phyloP scores from a whole-genome alignment of 1,140 invertebrate genomes.

The Psilanteris sp. region DNA sequence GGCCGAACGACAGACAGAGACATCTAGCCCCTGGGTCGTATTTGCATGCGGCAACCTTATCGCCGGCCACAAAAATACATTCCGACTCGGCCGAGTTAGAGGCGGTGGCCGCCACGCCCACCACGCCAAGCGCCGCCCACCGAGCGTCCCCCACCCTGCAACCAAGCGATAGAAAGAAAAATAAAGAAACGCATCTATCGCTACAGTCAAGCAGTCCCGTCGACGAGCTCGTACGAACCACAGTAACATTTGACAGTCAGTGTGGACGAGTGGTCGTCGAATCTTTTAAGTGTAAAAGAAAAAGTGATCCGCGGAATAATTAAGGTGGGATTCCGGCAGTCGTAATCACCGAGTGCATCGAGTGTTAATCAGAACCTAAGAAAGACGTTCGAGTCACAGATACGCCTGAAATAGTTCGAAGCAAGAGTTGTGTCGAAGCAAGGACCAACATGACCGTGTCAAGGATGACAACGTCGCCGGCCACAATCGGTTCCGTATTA shows the following conservation, averaged over 20 bases:
- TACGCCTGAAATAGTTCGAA: too few relatives aligned
- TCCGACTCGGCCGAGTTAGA: slow-evolving; percentile 1
- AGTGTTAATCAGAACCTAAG: too few relatives aligned
- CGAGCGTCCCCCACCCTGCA: slow-evolving; percentile 18
- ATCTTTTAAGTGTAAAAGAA: too few relatives aligned
- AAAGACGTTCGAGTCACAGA: slow-evolving; percentile 49
- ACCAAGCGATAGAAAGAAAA: slow-evolving; percentile 53
- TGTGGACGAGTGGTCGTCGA: too few relatives aligned
- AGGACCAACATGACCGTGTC: too few relatives aligned
- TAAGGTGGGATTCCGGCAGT: too few relatives aligned
- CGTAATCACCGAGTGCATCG: too few relatives aligned
- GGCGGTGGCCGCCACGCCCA: slow-evolving; percentile 50
- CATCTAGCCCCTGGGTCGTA: slow-evolving; percentile 31
- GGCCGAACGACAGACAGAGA: neutral
- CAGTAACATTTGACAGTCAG: too few relatives aligned
- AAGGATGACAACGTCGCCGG: slow-evolving; percentile 76
- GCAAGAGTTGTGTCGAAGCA: too few relatives aligned
- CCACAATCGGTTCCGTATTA: slow-evolving; percentile 70
- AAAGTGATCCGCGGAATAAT: too few relatives aligned
- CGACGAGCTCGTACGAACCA: too few relatives aligned
- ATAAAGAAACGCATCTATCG: slow-evolving; percentile 72
- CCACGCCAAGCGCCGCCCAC: slow-evolving; percentile 47
- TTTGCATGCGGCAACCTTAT: slow-evolving; percentile 66
- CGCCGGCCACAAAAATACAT: slow-evolving; percentile 62
- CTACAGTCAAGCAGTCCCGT: too few relatives aligned